Evolutionary conservation across 2,888 invertebrate species (phyloP).

Genomic region (Gandaritis pyraliata): DNA sequence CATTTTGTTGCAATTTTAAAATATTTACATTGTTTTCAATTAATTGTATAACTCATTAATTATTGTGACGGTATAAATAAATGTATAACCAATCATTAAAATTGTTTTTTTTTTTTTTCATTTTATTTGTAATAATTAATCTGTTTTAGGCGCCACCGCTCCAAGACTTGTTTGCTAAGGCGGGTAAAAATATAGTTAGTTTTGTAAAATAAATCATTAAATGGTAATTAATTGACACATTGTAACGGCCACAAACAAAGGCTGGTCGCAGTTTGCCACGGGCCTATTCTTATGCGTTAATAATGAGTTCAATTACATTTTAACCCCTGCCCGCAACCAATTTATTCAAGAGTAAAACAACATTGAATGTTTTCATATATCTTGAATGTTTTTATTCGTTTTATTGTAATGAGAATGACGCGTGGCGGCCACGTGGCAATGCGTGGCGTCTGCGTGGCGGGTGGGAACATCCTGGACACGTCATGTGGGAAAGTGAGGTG

Average conservation of each 20-base stretch:
- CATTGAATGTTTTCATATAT: slow-evolving; percentile 76
- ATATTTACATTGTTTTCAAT: slow-evolving; percentile 42
- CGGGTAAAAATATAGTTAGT: too few species aligned
- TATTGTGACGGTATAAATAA: slow-evolving; percentile 61
- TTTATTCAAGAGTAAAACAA: slow-evolving; percentile 73
- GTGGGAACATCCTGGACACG: slow-evolving; percentile 78
- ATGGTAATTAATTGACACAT: not conserved
- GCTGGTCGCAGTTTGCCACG: slow-evolving; percentile 15
- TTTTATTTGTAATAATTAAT: too few species aligned
- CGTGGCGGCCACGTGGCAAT: slow-evolving; percentile 57
- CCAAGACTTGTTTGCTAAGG: too few species aligned
- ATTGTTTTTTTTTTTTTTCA: slow-evolving; percentile 7
- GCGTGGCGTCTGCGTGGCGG: slow-evolving; percentile 66
- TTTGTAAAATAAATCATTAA: too few species aligned
- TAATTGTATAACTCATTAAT: slow-evolving; percentile 45
- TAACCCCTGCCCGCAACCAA: slow-evolving; percentile 76
- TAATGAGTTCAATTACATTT: slow-evolving; percentile 82
- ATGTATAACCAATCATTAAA: slow-evolving; percentile 47
- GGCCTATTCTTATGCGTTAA: slow-evolving; percentile 53
- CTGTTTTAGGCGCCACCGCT: too few species aligned
- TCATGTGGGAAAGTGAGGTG: slow-evolving; percentile 70
- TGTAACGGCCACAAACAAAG: slow-evolving; percentile 4
- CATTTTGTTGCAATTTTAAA: slow-evolving; percentile 39
- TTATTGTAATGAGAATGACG: slow-evolving; percentile 73
- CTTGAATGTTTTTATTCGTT: slow-evolving; percentile 69